These are phyloP conservation scores for Meriones psammophilus DNA, from an alignment of 2,797 vertebrate genomes.

Conservation along the genomic window DNA sequence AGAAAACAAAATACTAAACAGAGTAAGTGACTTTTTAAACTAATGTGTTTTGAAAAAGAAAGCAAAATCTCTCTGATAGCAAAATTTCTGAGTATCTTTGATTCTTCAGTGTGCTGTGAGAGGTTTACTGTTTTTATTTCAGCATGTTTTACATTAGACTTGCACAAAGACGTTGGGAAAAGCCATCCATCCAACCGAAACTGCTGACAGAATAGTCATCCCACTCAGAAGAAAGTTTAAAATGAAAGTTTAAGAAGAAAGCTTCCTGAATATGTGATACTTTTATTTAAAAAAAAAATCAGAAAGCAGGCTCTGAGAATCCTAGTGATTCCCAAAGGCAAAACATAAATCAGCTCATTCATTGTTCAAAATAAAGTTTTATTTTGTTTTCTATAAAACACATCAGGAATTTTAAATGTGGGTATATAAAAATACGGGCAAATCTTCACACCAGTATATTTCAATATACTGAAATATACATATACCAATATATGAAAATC, in stretches of 20 bases:
- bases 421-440: not conserved
- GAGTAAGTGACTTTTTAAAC: slow-evolving; percentile 40
- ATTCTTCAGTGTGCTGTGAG: not conserved
- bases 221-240: not conserved
- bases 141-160: not conserved
- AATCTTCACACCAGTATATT: not conserved
- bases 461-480: too few species aligned
- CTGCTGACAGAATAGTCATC: not conserved
- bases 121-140: slow-evolving; percentile 30
- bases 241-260: not conserved
- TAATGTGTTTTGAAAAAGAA: not conserved
- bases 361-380: not conserved
- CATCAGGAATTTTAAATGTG: not conserved
- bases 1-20: not conserved
- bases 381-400: not conserved
- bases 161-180: slow-evolving; percentile 8
- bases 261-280: not conserved
- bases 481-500: not conserved
- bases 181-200: not conserved
- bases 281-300: not conserved
- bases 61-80: not conserved
- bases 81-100: slow-evolving; percentile 22
- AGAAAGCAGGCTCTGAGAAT: not conserved
- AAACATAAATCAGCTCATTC: not conserved
- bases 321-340: not conserved